These are phyloP conservation scores for Caenorhabditis elegans DNA, from an alignment of 1,140 invertebrate species.

Conservation along the genomic window DNA sequence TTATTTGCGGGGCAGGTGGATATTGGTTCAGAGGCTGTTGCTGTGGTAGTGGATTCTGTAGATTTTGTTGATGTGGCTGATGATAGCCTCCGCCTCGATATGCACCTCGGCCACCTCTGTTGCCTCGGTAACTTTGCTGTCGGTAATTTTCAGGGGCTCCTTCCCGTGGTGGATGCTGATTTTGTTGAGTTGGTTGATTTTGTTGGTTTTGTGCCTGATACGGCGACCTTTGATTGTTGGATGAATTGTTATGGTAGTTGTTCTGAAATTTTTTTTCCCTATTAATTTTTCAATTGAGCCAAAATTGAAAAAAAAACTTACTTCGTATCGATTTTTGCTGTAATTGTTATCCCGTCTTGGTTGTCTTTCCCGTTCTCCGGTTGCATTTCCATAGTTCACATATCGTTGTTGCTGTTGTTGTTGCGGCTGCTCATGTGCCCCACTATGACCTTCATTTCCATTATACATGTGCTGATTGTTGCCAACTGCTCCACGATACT, in stretches of 20 bases:
- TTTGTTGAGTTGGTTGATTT: neutral
- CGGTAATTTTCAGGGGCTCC: neutral
- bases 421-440: neutral
- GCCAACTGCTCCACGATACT: neutral
- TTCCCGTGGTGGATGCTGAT: neutral
- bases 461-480: neutral
- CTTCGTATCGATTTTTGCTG: neutral
- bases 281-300: no score
- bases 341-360: neutral
- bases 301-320: neutral
- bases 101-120: neutral
- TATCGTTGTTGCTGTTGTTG: neutral
- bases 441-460: neutral
- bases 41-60: neutral
- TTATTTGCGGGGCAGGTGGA: neutral
- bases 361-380: neutral
- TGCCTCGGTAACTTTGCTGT: neutral
- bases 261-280: no score
- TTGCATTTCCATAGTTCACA: neutral
- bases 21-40: neutral
- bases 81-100: neutral
- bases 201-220: neutral
- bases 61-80: neutral
- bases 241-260: neutral
- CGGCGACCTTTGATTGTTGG: no score